These are phyloP conservation scores for Sussaba pulchella DNA, from an alignment of 2,888 invertebrate species.

Conservation along the genomic window DNA sequence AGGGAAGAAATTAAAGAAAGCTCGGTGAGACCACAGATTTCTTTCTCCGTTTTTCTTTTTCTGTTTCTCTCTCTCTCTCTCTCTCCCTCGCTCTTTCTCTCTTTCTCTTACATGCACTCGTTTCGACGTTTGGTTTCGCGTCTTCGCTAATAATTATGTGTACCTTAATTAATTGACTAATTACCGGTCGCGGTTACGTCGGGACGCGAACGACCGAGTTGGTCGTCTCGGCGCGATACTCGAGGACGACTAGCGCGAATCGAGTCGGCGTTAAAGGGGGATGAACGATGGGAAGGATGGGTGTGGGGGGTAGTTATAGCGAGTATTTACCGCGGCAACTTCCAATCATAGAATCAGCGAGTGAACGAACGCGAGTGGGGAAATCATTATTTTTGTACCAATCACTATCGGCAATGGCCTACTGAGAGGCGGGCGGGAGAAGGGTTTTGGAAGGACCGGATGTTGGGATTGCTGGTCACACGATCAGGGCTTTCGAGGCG, in stretches of 20 bases:
- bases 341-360: conserved; percentile 67
- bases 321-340: conserved; percentile 55
- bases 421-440: conserved; percentile 32
- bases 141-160: conserved; percentile 83
- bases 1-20: conserved; percentile 61
- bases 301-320: conserved; percentile 38
- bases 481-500: conserved; percentile 29
- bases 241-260: conserved; percentile 33
- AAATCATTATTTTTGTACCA: conserved; percentile 76
- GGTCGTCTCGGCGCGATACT: conserved; percentile 59
- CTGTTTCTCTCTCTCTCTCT: conserved; percentile 17
- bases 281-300: not conserved
- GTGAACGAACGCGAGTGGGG: conserved; percentile 49
- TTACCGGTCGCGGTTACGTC: conserved; percentile 79
- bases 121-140: conserved; percentile 60
- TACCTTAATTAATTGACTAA: conserved; percentile 84
- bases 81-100: conserved; percentile 10
- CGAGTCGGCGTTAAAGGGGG: not conserved
- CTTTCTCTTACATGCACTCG: conserved; percentile 1
- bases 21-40: conserved; percentile 55
- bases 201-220: conserved; percentile 57
- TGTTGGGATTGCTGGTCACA: conserved; percentile 59
- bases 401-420: conserved; percentile 67
- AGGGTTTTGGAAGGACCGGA: no score
- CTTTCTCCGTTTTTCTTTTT: conserved; percentile 28